Evolutionary conservation across 2,797 vertebrate species (phyloP), one percentile per base, ranked within the genome.

Genomic region (Pipistrellus nathusii): DNA sequence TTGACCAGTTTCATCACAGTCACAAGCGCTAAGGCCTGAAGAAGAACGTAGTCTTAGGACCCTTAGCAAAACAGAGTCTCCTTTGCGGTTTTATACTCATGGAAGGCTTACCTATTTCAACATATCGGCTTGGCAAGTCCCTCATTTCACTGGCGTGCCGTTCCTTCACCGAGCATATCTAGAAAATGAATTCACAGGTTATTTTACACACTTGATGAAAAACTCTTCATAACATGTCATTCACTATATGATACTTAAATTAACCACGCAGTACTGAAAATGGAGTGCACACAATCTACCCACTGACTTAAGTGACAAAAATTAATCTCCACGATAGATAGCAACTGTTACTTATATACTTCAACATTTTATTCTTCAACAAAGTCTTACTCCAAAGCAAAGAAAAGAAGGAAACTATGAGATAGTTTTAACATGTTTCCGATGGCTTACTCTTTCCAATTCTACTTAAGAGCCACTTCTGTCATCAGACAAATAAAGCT

Each of bases 111-210:
- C 99, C 99, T 98, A 99, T 99, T 98, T 99, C 99, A 96, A 99
- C 99, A 0, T 99, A 99, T 95, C 99, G 99, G 95, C 98, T 99
- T 11, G 99, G 99, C 68, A 99, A 98, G 96, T 99, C 99, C 96
- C 99, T 98, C 98, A 99, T 98, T 97, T 99, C 99, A 75, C 99
- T 98, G 41, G 99, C 99, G 91, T 99, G 99, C 62, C 99, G 98
- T 91, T 99, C 99, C 97, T 99, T 99, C 73, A 99, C 99, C 0
- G 98, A 98, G 97, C 99, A 99, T 88, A 99, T 99, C 99, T 99
- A 97, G 86, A 96, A 98, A 95, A 96, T 1, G 97, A 96, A 97
- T 32, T 46, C 21, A 64, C 6, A 76, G 44, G 73, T 71, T 30
- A 97, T 44, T 88, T 66, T 55, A 80, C 55, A 4, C 21, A 91